Evolutionary conservation across 2,797 vertebrate genomes (phyloP), one percentile per base, ranked within the genome.

Genomic region (Echeneis naucrates): DNA sequence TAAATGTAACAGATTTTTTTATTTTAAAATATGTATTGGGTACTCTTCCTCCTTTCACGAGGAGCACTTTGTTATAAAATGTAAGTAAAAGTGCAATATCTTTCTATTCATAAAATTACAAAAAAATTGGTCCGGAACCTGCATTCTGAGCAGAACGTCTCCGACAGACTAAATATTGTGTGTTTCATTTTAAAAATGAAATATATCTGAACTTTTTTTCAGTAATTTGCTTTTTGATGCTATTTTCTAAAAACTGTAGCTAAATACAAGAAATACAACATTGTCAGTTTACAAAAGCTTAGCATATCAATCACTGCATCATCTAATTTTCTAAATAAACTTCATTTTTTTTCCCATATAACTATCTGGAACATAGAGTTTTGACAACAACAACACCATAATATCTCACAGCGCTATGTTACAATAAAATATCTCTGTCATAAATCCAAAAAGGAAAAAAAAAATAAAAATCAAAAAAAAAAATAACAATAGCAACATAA

Each of bases 391-490:
- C 93, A 94, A 95, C 95, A 92, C 84, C 83, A 85, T 86, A 96
- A 95, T 94, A 96, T 96, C 93, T 95, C 95, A 97, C 95, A 96
- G 93, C 93, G 96, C 95, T 97, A 97, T 96, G 92, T 95, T 96
- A 98, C 96, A 97, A 95, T 95, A 96, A 94, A 96, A 90, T 89
- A 93, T 94, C 94, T 87, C 91, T 94, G 94, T 96, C 94, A 95
- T 96, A 92, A 94, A 93, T 95, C 96, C 93, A 96, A 69, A 65
- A 95, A 37, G 55, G 69, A 45, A 75, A 94, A 90, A 91, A 93
- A 92, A 90, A 77, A 30, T 3, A 30, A 3, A 30, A n/a, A n/a
- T n/a, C n/a, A n/a, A n/a, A n/a, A n/a, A 69, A 78, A 89, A 91
- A 93, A 79, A 88, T 79, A 89, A 95, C 92, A 94, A 95, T 88